phyloP scores from a whole-genome alignment of 2,113 vertebrate genomes.

The Myrmophylax atrothorax region DNA sequence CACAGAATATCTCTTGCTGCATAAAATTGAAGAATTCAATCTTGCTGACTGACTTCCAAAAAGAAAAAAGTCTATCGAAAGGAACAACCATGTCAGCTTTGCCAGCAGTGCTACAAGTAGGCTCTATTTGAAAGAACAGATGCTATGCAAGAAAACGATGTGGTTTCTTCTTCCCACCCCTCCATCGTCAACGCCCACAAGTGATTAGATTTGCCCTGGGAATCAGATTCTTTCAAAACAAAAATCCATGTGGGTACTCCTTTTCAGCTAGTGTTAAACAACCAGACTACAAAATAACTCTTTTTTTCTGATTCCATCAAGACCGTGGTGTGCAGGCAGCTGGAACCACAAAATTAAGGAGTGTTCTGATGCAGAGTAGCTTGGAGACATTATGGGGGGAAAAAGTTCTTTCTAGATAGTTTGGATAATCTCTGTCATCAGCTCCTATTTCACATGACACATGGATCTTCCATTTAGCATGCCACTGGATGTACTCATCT shows the following conservation, averaged over 20 bases:
- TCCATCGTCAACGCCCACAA: accelerated
- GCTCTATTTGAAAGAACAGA: not conserved
- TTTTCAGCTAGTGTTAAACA: not conserved
- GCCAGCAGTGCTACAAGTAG: not conserved
- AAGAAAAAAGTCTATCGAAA: not conserved
- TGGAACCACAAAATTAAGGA: not conserved
- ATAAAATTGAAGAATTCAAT: not conserved
- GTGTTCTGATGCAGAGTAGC: not conserved
- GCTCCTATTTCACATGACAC: not conserved
- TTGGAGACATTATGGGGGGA: not conserved
- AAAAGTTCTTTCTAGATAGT: not conserved
- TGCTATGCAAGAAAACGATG: not conserved
- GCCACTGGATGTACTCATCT: not conserved
- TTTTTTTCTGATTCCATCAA: not conserved
- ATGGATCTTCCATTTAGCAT: not conserved
- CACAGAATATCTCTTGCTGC: not conserved
- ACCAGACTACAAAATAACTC: not conserved
- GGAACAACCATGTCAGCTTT: not conserved
- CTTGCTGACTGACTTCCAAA: not conserved
- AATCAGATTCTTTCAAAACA: not conserved
- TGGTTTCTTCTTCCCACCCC: not conserved
- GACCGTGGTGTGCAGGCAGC: not conserved
- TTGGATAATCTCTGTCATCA: not conserved
- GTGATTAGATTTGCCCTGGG: not conserved
- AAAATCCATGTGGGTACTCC: not conserved